These are phyloP conservation scores for Temnothorax rugatulus DNA, from an alignment of 2,888 invertebrate genomes.

Conservation along the genomic window DNA sequence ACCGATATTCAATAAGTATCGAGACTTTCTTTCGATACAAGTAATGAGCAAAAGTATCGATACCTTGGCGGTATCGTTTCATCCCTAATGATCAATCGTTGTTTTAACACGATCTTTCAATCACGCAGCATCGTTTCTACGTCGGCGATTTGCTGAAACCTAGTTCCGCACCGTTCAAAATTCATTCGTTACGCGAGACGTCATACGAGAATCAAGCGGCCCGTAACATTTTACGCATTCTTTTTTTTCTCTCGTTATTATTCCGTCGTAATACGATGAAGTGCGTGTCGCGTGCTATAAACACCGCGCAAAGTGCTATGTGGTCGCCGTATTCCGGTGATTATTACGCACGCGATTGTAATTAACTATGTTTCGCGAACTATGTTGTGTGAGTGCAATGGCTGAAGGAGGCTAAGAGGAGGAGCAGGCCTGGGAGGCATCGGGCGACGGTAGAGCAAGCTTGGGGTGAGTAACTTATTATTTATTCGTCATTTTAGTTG, in stretches of 20 bases:
- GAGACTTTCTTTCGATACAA: too few relatives aligned
- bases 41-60: too few relatives aligned
- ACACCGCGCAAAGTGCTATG: background rate
- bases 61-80: too few relatives aligned
- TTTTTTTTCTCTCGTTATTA: background rate
- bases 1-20: too few relatives aligned
- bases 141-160: background rate
- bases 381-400: background rate
- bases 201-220: background rate
- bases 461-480: background rate
- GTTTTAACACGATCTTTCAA: too few relatives aligned
- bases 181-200: background rate
- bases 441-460: background rate
- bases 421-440: background rate
- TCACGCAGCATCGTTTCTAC: background rate
- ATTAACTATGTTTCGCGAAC: background rate
- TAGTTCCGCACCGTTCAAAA: too few relatives aligned
- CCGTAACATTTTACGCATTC: background rate
- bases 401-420: background rate
- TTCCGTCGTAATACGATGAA: background rate
- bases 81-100: too few relatives aligned
- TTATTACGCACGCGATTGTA: constrained; percentile 16
- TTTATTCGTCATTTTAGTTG: background rate
- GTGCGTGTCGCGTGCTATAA: constrained; percentile 10
- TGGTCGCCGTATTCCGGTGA: background rate